phyloP scores from a whole-genome alignment of 2,797 vertebrate species.

The Enteromius fasciolatus region DNA sequence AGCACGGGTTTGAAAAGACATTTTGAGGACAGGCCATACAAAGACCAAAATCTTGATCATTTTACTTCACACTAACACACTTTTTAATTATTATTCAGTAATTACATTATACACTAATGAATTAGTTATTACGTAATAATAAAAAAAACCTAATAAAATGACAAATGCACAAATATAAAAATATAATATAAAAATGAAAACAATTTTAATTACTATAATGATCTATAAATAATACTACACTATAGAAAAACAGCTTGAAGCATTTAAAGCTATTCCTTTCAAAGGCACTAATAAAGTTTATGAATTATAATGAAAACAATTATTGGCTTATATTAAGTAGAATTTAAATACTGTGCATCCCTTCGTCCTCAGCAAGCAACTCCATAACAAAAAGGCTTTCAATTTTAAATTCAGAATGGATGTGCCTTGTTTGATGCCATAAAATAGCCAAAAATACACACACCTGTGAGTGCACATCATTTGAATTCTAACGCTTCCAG shows the following conservation, averaged over 20 bases:
- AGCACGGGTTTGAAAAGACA: conserved; percentile 51
- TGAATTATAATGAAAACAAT: not conserved
- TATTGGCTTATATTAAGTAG: not conserved
- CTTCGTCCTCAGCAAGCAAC: not conserved
- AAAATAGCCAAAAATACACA: not conserved
- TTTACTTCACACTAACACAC: not conserved
- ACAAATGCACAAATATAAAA: not conserved
- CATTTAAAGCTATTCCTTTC: not conserved
- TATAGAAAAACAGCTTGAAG: not conserved
- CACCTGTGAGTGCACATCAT: not conserved
- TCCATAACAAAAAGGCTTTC: not conserved
- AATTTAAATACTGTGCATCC: not conserved
- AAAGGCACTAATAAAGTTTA: not conserved
- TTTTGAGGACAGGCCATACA: conserved; percentile 17
- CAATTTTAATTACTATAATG: not conserved
- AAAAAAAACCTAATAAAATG: not conserved
- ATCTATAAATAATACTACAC: not conserved
- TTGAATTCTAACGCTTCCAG: not conserved
- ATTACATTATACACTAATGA: not conserved
- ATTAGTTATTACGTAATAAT: not conserved
- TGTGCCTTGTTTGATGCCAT: not conserved
- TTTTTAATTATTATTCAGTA: not conserved
- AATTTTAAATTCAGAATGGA: not conserved
- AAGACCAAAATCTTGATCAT: not conserved
- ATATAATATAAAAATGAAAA: not conserved